Evolutionary conservation across 2,113 vertebrate species (phyloP).

Genomic region (Gopherus evgoodei): DNA sequence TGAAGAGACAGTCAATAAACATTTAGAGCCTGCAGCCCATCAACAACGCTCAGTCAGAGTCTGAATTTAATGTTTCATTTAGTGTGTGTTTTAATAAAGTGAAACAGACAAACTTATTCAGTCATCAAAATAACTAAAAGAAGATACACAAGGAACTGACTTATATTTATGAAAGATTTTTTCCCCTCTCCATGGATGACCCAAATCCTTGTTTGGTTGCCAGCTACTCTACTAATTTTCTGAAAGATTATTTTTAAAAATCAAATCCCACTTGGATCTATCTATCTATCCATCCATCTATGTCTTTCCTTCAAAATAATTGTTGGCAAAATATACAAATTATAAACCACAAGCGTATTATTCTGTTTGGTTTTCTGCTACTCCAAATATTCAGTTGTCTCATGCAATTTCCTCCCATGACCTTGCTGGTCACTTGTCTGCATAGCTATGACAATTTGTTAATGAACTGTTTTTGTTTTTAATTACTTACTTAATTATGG

Average conservation of each 20-base stretch:
- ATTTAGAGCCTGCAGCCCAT: neutral
- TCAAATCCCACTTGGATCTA: neutral
- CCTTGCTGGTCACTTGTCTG: slow-evolving; percentile 80
- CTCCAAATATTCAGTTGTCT: slow-evolving; percentile 69
- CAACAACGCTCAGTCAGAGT: neutral
- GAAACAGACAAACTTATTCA: slow-evolving; percentile 9
- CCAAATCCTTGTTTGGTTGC: neutral
- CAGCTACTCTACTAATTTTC: slow-evolving; percentile 48
- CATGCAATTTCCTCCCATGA: slow-evolving; percentile 74
- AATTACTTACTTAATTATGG: slow-evolving; percentile 89
- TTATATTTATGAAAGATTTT: slow-evolving; percentile 2
- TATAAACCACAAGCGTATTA: slow-evolving; percentile 2
- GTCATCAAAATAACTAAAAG: neutral
- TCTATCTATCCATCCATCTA: slow-evolving; percentile 18
- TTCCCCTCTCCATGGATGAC: neutral
- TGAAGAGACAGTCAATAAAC: neutral
- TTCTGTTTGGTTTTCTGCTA: slow-evolving; percentile 50
- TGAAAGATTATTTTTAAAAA: neutral
- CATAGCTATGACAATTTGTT: slow-evolving; percentile 83
- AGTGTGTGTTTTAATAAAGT: slow-evolving; percentile 5
- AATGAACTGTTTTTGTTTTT: slow-evolving; percentile 88
- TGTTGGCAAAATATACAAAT: slow-evolving; percentile 33
- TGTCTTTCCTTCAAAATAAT: slow-evolving; percentile 26
- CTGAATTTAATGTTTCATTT: slow-evolving; percentile 11
- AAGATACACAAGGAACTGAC: neutral